Evolutionary conservation across 2,888 invertebrate genomes (phyloP).

Genomic region (Phrixothrix hirtus): DNA sequence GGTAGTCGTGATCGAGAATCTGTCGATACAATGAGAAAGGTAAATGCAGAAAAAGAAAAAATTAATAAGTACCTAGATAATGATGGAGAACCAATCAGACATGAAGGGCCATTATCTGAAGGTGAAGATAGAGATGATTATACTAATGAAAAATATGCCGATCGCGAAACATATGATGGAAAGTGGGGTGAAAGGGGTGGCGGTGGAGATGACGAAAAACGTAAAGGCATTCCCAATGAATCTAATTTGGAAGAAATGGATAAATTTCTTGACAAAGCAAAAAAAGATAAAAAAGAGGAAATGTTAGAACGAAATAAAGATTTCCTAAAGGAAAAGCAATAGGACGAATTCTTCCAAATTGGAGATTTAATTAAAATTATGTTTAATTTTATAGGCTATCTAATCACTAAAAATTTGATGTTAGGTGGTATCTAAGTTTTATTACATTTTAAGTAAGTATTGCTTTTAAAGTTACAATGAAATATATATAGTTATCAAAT

Average conservation of each 20-base stretch:
- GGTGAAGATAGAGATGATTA: constrained; percentile 64
- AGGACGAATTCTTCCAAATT: too few relatives aligned
- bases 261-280: constrained; percentile 61
- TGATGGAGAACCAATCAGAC: constrained; percentile 53
- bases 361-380: too few relatives aligned
- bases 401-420: too few relatives aligned
- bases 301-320: constrained; percentile 61
- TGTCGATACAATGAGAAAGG: constrained; percentile 58
- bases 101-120: constrained; percentile 63
- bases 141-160: constrained; percentile 56
- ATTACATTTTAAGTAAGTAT: too few relatives aligned
- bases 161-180: constrained; percentile 67
- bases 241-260: constrained; percentile 61
- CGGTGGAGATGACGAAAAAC: constrained; percentile 34
- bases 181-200: constrained; percentile 65
- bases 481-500: too few relatives aligned
- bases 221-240: constrained; percentile 47
- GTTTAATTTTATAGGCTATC: too few relatives aligned
- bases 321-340: constrained; percentile 51
- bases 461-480: too few relatives aligned
- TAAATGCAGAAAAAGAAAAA: constrained; percentile 62
- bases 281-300: constrained; percentile 63
- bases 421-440: too few relatives aligned
- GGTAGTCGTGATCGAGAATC: constrained; percentile 58
- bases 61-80: constrained; percentile 62